A percentile compares a stretch with the other conserved stretches of the same genome.
Conservation (phyloP, 2,113 vertebrate species). For the Sitta europaea region DNA sequence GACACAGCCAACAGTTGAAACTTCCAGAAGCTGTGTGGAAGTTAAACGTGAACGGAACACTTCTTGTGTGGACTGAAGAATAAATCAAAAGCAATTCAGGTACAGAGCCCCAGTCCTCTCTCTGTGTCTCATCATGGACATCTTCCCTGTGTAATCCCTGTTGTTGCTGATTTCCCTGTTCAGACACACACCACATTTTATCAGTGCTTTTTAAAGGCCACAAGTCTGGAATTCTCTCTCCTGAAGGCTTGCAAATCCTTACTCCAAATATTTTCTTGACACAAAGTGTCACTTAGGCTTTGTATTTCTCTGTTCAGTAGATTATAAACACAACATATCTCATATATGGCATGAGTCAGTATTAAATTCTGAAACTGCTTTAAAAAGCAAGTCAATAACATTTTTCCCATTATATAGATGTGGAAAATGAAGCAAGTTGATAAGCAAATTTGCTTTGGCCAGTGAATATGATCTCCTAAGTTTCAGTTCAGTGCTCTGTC, state of each 20-base stretch:
- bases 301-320: not conserved
- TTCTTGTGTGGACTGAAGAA: not conserved
- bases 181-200: not conserved
- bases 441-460: slow-evolving; percentile 9
- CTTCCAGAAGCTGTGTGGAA: not conserved
- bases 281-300: not conserved
- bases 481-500: slow-evolving; percentile 23
- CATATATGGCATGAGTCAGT: not conserved
- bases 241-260: not conserved
- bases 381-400: not conserved
- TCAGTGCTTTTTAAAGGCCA: not conserved
- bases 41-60: not conserved
- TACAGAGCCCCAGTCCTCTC: not conserved
- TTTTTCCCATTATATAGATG: not conserved
- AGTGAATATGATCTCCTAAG: not conserved
- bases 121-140: not conserved
- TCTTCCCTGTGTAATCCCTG: not conserved
- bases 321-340: not conserved
- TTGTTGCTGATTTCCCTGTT: not conserved
- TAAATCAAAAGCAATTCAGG: not conserved
- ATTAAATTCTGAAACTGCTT: not conserved
- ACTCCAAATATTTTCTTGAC: not conserved
- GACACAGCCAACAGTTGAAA: not conserved
- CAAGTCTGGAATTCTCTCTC: not conserved
- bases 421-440: not conserved